A percentile compares a stretch with the other conserved stretches of the same genome.
phyloP scores from a whole-genome alignment of 2,888 invertebrate genomes.

The Trichacis sp. region DNA sequence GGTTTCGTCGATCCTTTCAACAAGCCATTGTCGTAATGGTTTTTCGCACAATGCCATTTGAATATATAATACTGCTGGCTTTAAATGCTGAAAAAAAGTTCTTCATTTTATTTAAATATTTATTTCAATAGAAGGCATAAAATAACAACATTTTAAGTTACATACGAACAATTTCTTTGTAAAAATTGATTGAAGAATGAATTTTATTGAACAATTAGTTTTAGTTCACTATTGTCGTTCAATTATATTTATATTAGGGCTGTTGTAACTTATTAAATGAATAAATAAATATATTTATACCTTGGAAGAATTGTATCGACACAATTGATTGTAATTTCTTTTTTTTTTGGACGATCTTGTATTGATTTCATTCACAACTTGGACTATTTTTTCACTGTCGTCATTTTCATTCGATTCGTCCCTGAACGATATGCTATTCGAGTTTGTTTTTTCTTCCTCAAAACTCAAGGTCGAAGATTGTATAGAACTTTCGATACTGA shows the following conservation, averaged over 20 bases:
- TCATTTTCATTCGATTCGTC: neutral
- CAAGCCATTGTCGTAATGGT: conserved; percentile 82
- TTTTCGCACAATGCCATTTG: conserved; percentile 86
- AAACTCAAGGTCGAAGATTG: neutral
- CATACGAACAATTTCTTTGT: too few relatives aligned
- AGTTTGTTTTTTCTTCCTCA: neutral
- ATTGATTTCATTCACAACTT: neutral
- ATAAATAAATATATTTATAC: too few relatives aligned
- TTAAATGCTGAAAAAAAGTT: conserved; percentile 64
- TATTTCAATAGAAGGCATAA: too few relatives aligned
- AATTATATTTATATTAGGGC: too few relatives aligned
- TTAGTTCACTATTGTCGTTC: too few relatives aligned
- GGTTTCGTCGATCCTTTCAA: conserved; percentile 70
- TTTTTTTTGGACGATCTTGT: neutral
- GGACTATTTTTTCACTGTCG: neutral
- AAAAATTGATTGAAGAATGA: too few relatives aligned
- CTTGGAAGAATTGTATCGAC: neutral
- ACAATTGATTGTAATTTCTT: neutral
- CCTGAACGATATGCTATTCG: neutral
- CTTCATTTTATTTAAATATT: too few relatives aligned
- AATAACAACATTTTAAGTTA: too few relatives aligned
- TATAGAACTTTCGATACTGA: neutral
- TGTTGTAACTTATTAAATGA: too few relatives aligned
- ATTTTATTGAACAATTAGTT: too few relatives aligned
- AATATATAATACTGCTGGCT: conserved; percentile 81